Evolutionary conservation across 1,140 invertebrate species (phyloP), one percentile per base, ranked within the genome.

Genomic region (Choristoneura fumiferana): DNA sequence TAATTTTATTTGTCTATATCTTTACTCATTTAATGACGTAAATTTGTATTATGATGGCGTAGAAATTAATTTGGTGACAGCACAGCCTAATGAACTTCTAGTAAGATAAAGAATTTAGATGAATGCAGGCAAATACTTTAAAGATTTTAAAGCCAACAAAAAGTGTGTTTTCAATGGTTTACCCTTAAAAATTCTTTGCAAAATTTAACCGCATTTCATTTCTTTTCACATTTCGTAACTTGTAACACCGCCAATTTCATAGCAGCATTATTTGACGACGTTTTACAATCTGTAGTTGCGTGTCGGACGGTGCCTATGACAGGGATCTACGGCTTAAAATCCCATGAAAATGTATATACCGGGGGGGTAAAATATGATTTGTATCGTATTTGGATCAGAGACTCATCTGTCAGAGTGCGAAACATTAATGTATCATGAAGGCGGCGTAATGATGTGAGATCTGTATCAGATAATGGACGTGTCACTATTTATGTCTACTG

Each of bases 391-490:
- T 72, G 65, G 71, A 82, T 84, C 73, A 71, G 77, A 57, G 80
- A 70, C 71, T 78, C 81, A 84, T 87, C 84, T 87, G 84, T 87
- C 84, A 85, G 71, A 37, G 22, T 59, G 70, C 66, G 76, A 55
- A 73, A 81, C 83, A 88, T 88, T 86, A 88, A 86, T 88, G 85
- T 84, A 84, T 83, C 84, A 86, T 84, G 84, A 87, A 81, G 78
- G 71, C 69, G 63, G 33, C 62, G 67, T 60, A 67, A 73, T 56
- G 35, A 56, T 71, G 67, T 62, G 60, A 87, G 84, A 87, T 86
- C 75, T 61, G 63, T 87, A 87, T 87, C 84, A 82, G 77, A 86
- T 86, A 87, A 87, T 87, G 80, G 83, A 84, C 71, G 76, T 71
- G 78, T 78, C 61, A 52, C 54, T 59, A 33, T 59, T 76, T 78